These are phyloP conservation scores for Ictalurus punctatus DNA, from an alignment of 2,113 vertebrate genomes.

Conservation along the genomic window DNA sequence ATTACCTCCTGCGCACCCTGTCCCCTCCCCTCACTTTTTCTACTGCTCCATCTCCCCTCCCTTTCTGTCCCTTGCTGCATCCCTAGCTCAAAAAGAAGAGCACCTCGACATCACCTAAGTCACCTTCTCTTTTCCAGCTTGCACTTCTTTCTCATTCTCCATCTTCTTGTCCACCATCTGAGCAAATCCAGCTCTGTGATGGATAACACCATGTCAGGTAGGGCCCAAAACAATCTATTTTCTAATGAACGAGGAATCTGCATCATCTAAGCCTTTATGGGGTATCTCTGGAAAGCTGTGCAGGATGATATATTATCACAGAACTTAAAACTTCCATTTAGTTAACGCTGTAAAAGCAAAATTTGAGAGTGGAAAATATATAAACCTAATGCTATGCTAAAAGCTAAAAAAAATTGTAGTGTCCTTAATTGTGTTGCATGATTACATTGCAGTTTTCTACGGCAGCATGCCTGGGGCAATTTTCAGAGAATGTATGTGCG, in stretches of 20 bases:
- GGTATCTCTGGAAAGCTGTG: background rate
- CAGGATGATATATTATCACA: background rate
- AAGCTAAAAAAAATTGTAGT: background rate
- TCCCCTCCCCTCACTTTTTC: background rate
- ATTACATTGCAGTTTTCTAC: slow-evolving; percentile 24
- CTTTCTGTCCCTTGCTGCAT: slow-evolving; percentile 27
- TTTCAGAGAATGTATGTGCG: background rate
- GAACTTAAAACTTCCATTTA: background rate
- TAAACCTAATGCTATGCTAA: background rate
- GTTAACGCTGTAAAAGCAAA: background rate
- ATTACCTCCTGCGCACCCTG: background rate
- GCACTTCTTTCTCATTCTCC: slow-evolving; percentile 14
- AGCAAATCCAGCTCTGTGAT: slow-evolving; percentile 52
- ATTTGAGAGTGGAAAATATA: background rate
- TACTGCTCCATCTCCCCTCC: background rate
- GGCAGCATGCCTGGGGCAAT: background rate
- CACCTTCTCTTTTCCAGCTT: slow-evolving; percentile 18
- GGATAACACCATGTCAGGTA: slow-evolving; percentile 65
- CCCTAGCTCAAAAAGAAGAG: slow-evolving; percentile 27
- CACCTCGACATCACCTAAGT: slow-evolving; percentile 29
- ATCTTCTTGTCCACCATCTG: slow-evolving; percentile 41
- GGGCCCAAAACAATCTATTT: slow-evolving; percentile 20
- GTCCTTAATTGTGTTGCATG: background rate
- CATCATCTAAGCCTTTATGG: background rate
- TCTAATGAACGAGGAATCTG: slow-evolving; percentile 1